Evolutionary conservation across 2,888 invertebrate species (phyloP), one percentile per base, ranked within the genome.

Genomic region (Cheilosia vulpina): DNA sequence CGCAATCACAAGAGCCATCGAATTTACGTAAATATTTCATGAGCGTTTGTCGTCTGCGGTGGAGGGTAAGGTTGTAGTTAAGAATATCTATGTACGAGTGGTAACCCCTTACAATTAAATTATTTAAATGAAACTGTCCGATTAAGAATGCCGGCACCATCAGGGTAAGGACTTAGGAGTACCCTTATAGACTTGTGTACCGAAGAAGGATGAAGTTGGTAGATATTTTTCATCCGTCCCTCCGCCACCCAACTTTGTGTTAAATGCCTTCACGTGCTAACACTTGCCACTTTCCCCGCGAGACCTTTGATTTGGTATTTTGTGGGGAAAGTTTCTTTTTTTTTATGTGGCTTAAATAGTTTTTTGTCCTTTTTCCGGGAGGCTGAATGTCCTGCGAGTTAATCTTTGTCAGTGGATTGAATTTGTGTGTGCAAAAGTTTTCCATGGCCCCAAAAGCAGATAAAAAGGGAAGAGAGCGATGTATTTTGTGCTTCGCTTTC

Each of bases 11-110:
- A 17, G n/a, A 38, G 17, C 21, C 76, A 68, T 60, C 76, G 60
- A 60, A 77, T 77, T 68, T 60, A 52, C 43, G 53, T 77, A 68
- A 60, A 76, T 76, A 68, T 60, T 76, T 68, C 52, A 76, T 68
- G 38, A 76, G 58, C 58, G 50, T 47, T 41, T 19, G 50, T 50
- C 45, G 45, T 24, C 55, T 9, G 7, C 15, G 43, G n/a, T 43
- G 43, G 6, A 43, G 4, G 15, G n/a, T 2, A n/a, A 43, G 9
- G 17, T 5, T 47, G 47, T 17, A 47, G 31, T 5, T 17, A 52
- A 15, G 52, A 66, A 41, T 41, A 41, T 53, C 41, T 27, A 19
- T 47, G 47, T 17, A 47, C 17, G 65, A 19, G 52, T 66, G 52
- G 21, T 52, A 15, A 15, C 6, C 27, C 52, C 31, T 41, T 15